Evolutionary conservation across 2,797 vertebrate species (phyloP).

Genomic region (Neosilurus hyrtlii): DNA sequence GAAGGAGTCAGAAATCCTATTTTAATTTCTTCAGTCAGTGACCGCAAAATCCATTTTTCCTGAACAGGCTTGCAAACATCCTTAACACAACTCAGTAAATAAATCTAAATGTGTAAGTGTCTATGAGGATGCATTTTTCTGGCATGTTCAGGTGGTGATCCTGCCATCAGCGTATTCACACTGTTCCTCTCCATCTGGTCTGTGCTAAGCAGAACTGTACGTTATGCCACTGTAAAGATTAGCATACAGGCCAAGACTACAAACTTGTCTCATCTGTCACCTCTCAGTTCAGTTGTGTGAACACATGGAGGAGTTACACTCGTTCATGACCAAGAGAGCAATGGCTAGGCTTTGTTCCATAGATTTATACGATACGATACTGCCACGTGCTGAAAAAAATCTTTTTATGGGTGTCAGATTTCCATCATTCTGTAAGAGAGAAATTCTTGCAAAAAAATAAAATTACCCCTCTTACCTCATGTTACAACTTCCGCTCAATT

Average conservation of each 20-base stretch:
- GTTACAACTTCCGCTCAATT: no score
- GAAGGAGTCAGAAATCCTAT: neutral
- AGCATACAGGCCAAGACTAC: conserved; percentile 15
- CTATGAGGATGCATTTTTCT: conserved; percentile 13
- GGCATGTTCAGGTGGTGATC: conserved; percentile 24
- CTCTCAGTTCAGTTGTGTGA: conserved; percentile 18
- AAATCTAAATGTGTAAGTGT: neutral
- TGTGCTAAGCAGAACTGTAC: conserved; percentile 18
- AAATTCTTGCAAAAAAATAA: no score
- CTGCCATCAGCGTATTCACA: conserved; percentile 33
- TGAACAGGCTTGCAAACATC: neutral
- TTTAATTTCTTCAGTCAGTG: neutral
- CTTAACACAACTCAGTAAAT: neutral
- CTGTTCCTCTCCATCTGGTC: conserved; percentile 38
- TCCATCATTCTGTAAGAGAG: no score
- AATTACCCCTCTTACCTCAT: no score
- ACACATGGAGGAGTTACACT: conserved; percentile 30
- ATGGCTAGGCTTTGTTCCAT: conserved; percentile 49
- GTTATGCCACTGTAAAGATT: conserved; percentile 7
- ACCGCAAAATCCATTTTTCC: neutral
- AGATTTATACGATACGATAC: conserved; percentile 39
- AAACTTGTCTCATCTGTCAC: neutral
- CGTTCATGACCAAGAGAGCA: conserved; percentile 20
- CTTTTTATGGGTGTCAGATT: no score
- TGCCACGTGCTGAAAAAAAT: no score